phyloP scores from a whole-genome alignment of 2,888 invertebrate genomes.

The Carabus problematicus region DNA sequence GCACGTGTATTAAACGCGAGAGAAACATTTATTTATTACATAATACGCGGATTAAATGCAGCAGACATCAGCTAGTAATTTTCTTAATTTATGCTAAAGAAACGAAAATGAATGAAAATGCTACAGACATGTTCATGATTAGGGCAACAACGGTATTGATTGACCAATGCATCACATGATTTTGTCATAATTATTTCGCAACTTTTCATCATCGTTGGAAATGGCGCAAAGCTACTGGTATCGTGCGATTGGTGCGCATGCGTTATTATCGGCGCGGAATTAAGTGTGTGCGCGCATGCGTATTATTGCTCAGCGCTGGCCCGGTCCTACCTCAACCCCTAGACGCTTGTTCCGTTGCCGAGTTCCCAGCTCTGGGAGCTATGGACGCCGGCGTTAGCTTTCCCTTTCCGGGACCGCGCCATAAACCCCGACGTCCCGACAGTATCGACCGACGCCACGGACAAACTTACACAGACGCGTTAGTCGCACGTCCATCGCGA shows the following conservation, averaged over 20 bases:
- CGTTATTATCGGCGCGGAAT: not conserved
- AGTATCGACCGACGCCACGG: not conserved
- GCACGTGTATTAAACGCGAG: too few relatives aligned
- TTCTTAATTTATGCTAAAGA: too few relatives aligned
- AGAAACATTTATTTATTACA: too few relatives aligned
- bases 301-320: conserved; percentile 5
- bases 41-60: too few relatives aligned
- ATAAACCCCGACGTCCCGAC: conserved; percentile 14
- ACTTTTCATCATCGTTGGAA: too few relatives aligned
- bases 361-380: not conserved
- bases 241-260: not conserved
- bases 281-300: not conserved
- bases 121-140: not conserved
- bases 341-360: conserved; percentile 50
- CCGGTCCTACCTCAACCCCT: conserved; percentile 54
- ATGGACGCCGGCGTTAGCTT: conserved; percentile 11
- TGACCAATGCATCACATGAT: too few relatives aligned
- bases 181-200: too few relatives aligned
- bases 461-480: not conserved
- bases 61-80: too few relatives aligned
- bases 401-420: conserved; percentile 22
- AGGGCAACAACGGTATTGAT: not conserved
- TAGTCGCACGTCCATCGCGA: not conserved
- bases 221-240: not conserved
- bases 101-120: too few relatives aligned